Percentiles rank a stretch among this genome's conserved stretches.
Evolutionary conservation across 2,888 invertebrate species (phyloP).

Genomic region (Dorcus hopei): DNA sequence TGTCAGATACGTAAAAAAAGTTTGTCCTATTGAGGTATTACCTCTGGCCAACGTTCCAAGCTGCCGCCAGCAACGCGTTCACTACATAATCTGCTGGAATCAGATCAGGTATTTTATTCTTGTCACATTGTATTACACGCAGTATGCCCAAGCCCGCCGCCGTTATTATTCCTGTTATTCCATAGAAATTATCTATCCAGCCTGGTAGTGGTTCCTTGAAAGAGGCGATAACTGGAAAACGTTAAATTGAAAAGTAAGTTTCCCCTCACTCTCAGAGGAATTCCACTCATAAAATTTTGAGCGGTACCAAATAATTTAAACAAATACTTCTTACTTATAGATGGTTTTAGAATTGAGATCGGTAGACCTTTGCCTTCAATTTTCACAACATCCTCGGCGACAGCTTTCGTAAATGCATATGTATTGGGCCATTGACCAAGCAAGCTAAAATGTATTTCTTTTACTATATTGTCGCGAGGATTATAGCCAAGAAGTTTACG

Average conservation of each 20-base stretch:
- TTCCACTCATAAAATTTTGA: too few species aligned
- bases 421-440: conserved; percentile 64
- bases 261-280: too few species aligned
- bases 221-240: conserved; percentile 57
- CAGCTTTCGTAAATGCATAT: conserved; percentile 69
- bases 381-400: conserved; percentile 63
- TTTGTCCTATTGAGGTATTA: not conserved
- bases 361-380: conserved; percentile 58
- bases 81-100: conserved; percentile 74
- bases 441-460: conserved; percentile 46
- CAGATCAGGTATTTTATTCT: conserved; percentile 66
- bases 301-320: too few species aligned
- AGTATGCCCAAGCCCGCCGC: conserved; percentile 76
- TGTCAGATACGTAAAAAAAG: conserved; percentile 23
- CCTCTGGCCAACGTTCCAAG: conserved; percentile 64
- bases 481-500: conserved; percentile 26
- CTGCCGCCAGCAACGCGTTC: conserved; percentile 75
- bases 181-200: conserved; percentile 91
- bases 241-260: too few species aligned
- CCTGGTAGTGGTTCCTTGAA: conserved; percentile 73
- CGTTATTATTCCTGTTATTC: conserved; percentile 73
- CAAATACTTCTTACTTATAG: conserved; percentile 51
- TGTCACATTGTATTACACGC: conserved; percentile 64
- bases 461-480: too few species aligned
- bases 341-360: conserved; percentile 65